Evolutionary conservation across 2,113 vertebrate species (phyloP).

Genomic region (Eubucco bourcierii): DNA sequence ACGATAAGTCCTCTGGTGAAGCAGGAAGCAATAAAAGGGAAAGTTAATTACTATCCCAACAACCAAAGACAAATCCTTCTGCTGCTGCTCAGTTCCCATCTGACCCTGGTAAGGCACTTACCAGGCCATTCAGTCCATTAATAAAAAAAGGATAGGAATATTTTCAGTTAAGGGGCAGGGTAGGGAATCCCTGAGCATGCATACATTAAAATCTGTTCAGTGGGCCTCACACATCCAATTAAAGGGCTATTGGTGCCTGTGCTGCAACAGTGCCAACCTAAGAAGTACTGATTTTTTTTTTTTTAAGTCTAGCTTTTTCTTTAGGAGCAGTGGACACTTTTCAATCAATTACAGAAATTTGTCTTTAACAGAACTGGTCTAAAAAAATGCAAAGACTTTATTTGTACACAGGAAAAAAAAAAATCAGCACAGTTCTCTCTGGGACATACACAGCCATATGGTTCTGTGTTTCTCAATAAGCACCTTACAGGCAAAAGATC

Average conservation of each 20-base stretch:
- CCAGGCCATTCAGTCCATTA: not conserved
- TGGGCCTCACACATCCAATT: not conserved
- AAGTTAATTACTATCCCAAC: conserved; percentile 7
- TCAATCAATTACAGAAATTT: not conserved
- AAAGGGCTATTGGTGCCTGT: not conserved
- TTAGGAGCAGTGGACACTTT: not conserved
- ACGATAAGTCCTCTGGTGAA: conserved; percentile 87
- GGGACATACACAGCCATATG: not conserved
- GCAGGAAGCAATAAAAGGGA: conserved; percentile 43
- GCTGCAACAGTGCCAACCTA: not conserved
- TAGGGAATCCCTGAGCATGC: not conserved
- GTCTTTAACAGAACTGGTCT: not conserved
- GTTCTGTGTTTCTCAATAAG: not conserved
- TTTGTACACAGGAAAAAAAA: not conserved
- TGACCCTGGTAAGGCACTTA: not conserved
- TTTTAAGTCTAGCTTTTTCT: not conserved
- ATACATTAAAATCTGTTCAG: not conserved
- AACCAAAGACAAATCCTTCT: not conserved
- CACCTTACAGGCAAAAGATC: not conserved
- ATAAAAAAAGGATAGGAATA: not conserved
- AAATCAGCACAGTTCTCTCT: not conserved
- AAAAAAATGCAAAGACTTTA: not conserved
- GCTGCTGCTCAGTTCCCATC: not conserved
- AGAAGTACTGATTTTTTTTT: not conserved
- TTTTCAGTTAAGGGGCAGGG: not conserved